phyloP scores from a whole-genome alignment of 1,140 invertebrate genomes.

The Helicoverpa armigera region DNA sequence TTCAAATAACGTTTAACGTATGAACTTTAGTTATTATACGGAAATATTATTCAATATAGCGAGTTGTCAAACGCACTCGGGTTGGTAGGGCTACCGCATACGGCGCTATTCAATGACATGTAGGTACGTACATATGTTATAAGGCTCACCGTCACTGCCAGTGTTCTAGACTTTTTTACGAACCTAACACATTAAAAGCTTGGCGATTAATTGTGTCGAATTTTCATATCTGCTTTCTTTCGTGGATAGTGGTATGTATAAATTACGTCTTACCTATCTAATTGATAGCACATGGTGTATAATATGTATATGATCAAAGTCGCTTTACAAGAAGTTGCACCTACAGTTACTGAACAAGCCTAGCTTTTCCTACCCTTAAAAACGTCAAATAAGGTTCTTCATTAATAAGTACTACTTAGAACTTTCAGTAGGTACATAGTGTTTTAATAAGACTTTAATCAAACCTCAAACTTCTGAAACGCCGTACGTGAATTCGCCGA shows the following conservation, averaged over 20 bases:
- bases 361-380: no score
- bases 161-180: constrained; percentile 13
- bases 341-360: no score
- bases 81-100: constrained; percentile 39
- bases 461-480: neutral
- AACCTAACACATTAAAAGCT: neutral
- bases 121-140: neutral
- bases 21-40: constrained; percentile 47
- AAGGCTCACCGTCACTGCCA: neutral
- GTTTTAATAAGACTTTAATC: no score
- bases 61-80: constrained; percentile 54
- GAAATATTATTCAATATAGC: constrained; percentile 50
- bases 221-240: neutral
- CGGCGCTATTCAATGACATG: constrained; percentile 39
- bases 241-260: no score
- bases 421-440: no score
- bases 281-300: no score
- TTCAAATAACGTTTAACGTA: constrained; percentile 46
- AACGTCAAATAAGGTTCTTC: no score
- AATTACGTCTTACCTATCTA: no score
- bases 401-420: no score
- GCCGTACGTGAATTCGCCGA: no score
- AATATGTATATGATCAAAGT: no score
- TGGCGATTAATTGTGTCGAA: constrained; percentile 8
- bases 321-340: no score